Evolutionary conservation across 2,797 vertebrate species (phyloP), one percentile per base, ranked within the genome.

Genomic region (Onychomys arenicola): DNA sequence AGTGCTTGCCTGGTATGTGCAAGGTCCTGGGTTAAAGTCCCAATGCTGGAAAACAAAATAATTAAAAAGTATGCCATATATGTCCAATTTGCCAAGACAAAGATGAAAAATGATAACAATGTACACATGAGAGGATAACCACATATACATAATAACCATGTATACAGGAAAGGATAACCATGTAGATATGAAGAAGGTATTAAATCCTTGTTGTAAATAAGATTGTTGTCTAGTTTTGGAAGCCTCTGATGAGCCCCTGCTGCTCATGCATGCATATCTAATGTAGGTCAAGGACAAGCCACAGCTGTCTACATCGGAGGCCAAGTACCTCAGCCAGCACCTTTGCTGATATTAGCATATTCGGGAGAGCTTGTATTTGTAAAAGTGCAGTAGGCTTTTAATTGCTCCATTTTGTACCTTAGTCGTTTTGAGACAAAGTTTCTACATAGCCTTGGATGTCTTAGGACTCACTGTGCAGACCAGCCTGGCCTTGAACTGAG

Each of bases 191-290:
- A 67, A 75, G 52, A 67, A 57, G 29, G n/a, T n/a, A 82, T 88
- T 89, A 93, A 93, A 93, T 67, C 55, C 6, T 89, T 91, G 46
- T 19, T 43, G 40, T 34, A 89, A 80, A 83, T 57, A 34, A 55
- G 57, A 40, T 29, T 83, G 55, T 52, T 76, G 89, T 76, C 93
- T 43, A 32, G 21, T 43, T 49, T 89, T 83, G 37, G 32, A 59
- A 80, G 63, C 12, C 16, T 65, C 61, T 75, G 21, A 82, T 37
- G 37, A 63, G 55, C 11, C 5, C 9, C 21, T 88, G 67, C 7
- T 89, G 17, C 34, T 95, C 23, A n/a, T 0, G 61, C 23, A 29
- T 80, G 21, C 76, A 3, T 81, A 37, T 69, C 87, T 92, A 92
- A 90, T 71, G 32, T 37, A 71, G 46, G 27, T 91, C 59, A 86